Conservation (phyloP, 2,888 invertebrate species). For the Diarsia dahlii region DNA sequence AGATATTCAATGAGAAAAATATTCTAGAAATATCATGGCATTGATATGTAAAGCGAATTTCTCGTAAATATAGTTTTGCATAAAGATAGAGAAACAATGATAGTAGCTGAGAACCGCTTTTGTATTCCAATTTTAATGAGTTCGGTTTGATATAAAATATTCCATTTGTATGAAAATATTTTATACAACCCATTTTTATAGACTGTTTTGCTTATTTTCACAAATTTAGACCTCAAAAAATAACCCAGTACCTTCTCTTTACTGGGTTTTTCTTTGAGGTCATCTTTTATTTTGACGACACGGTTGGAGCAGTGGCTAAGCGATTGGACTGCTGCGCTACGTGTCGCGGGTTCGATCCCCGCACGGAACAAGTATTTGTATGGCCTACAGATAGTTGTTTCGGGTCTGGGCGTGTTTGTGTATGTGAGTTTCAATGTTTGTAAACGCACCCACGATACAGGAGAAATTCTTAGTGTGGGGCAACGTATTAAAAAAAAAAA, state of each 20-base stretch:
- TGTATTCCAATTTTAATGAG: conserved; percentile 56
- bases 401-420: too few species aligned
- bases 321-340: too few species aligned
- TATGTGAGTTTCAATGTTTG: too few species aligned
- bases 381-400: too few species aligned
- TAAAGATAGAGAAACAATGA: conserved; percentile 40
- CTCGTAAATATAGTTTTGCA: conserved; percentile 46
- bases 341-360: too few species aligned
- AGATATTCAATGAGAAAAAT: background rate
- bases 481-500: too few species aligned
- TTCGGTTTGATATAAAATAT: conserved; percentile 55
- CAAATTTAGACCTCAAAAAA: background rate
- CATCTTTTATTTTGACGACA: background rate
- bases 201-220: conserved; percentile 4
- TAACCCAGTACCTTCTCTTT: background rate
- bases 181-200: conserved; percentile 42
- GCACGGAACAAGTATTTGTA: too few species aligned
- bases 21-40: background rate
- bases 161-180: conserved; percentile 40
- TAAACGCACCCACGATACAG: too few species aligned
- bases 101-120: conserved; percentile 15
- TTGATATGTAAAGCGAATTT: conserved; percentile 41
- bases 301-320: too few species aligned
- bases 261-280: background rate
- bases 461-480: too few species aligned